phyloP scores from a whole-genome alignment of 2,797 vertebrate species.

The Fistularia commersonii region DNA sequence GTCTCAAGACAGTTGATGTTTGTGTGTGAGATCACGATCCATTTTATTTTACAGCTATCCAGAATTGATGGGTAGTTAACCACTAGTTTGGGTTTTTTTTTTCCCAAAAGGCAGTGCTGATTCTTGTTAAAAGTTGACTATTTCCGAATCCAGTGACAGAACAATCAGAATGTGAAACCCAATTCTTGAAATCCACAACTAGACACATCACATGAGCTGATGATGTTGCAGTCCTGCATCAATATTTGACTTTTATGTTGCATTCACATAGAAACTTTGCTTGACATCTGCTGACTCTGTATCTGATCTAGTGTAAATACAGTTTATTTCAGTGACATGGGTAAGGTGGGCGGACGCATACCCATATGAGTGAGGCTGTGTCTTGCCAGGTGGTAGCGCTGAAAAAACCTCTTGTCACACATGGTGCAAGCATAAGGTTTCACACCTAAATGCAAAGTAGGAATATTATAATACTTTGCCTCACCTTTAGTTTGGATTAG shows the following conservation, averaged over 20 bases:
- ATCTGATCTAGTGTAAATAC: conserved; percentile 28
- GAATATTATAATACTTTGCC: conserved; percentile 59
- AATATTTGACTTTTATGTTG: conserved; percentile 12
- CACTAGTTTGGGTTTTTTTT: conserved; percentile 31
- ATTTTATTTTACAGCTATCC: conserved; percentile 28
- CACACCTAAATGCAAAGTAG: conserved; percentile 75
- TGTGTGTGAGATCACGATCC: conserved; percentile 59
- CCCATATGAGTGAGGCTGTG: conserved; percentile 80
- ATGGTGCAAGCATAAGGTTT: conserved; percentile 81
- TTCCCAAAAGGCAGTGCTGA: background rate
- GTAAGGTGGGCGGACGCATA: conserved; percentile 70
- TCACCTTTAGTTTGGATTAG: conserved; percentile 32
- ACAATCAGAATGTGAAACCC: conserved; percentile 12
- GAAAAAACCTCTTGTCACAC: conserved; percentile 81
- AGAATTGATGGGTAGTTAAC: conserved; percentile 71
- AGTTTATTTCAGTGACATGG: conserved; percentile 58
- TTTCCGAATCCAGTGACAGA: conserved; percentile 27
- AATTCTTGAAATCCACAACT: conserved; percentile 58
- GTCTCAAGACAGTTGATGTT: background rate
- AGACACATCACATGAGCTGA: conserved; percentile 74
- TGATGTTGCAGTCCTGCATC: conserved; percentile 49
- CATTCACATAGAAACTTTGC: conserved; percentile 14
- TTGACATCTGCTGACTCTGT: conserved; percentile 11
- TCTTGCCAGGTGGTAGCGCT: conserved; percentile 78
- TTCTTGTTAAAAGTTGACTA: background rate